Percentiles rank a stretch among this genome's conserved stretches.
Conservation (phyloP, 1,140 invertebrate species). For the Heliothis subflexa region DNA sequence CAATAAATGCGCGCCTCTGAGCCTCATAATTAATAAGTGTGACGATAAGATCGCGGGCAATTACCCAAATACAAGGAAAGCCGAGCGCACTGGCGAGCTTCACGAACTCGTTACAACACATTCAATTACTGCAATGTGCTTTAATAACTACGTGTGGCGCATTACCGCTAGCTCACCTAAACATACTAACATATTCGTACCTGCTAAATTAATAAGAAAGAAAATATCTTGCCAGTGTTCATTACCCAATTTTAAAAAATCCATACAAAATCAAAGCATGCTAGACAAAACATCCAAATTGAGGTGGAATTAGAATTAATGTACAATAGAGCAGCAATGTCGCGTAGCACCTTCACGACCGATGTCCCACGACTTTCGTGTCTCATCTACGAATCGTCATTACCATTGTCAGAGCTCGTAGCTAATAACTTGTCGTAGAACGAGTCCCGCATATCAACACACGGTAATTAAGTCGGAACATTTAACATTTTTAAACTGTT, state of each 20-base stretch:
- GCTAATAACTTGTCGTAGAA: slow-evolving; percentile 48
- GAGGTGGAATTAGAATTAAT: slow-evolving; percentile 34
- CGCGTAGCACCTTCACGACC: slow-evolving; percentile 34
- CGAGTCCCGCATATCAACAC: slow-evolving; percentile 65
- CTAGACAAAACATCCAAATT: not conserved
- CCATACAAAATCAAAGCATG: not conserved
- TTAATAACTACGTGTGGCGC: slow-evolving; percentile 28
- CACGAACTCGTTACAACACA: slow-evolving; percentile 59
- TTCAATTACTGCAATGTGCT: slow-evolving; percentile 59
- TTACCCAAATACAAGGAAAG: slow-evolving; percentile 68
- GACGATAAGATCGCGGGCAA: slow-evolving; percentile 65
- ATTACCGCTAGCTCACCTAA: not conserved
- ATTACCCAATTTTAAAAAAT: not conserved
- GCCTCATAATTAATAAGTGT: slow-evolving; percentile 76
- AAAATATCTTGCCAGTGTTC: not conserved
- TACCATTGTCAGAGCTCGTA: not conserved
- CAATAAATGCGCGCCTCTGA: slow-evolving; percentile 74
- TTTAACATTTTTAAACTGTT: slow-evolving; percentile 59
- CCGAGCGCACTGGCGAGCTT: slow-evolving; percentile 54
- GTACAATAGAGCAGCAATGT: slow-evolving; percentile 27
- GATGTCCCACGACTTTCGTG: slow-evolving; percentile 32
- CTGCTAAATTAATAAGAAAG: not conserved
- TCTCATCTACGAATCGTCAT: not conserved
- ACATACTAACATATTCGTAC: not conserved
- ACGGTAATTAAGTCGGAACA: slow-evolving; percentile 61